phyloP scores from a whole-genome alignment of 2,113 vertebrate genomes.

The Deroptyus accipitrinus region DNA sequence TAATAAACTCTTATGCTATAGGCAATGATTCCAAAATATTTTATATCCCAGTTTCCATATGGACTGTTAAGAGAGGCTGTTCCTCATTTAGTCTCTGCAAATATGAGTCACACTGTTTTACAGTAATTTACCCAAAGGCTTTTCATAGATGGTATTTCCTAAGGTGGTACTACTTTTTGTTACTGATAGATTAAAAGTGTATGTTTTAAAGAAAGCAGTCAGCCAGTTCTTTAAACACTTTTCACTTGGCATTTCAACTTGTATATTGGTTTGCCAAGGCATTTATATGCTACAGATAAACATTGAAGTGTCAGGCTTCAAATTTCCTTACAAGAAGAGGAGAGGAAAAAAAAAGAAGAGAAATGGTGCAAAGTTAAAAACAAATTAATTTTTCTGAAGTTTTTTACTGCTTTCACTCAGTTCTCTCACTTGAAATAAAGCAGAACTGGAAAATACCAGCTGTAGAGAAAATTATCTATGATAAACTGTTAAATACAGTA shows the following conservation, averaged over 20 bases:
- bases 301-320: neutral
- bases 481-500: slow-evolving; percentile 12
- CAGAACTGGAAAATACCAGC: slow-evolving; percentile 33
- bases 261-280: neutral
- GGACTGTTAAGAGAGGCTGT: neutral
- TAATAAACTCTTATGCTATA: neutral
- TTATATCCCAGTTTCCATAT: neutral
- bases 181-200: neutral
- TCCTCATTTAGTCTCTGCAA: neutral
- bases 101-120: neutral
- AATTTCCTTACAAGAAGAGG: neutral
- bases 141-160: neutral
- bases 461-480: neutral
- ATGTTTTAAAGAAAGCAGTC: neutral
- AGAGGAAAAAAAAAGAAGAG: neutral
- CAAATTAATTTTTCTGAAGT: neutral
- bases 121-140: neutral
- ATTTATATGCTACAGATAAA: slow-evolving; percentile 26
- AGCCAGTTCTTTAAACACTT: slow-evolving; percentile 25
- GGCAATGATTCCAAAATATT: neutral
- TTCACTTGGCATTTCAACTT: neutral
- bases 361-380: neutral
- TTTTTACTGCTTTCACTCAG: neutral
- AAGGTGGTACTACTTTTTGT: neutral
- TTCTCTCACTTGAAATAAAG: slow-evolving; percentile 16